Base-by-base conservation (phyloP, 2,888 invertebrate species). In the Lasioglossum pauxillum region DNA sequence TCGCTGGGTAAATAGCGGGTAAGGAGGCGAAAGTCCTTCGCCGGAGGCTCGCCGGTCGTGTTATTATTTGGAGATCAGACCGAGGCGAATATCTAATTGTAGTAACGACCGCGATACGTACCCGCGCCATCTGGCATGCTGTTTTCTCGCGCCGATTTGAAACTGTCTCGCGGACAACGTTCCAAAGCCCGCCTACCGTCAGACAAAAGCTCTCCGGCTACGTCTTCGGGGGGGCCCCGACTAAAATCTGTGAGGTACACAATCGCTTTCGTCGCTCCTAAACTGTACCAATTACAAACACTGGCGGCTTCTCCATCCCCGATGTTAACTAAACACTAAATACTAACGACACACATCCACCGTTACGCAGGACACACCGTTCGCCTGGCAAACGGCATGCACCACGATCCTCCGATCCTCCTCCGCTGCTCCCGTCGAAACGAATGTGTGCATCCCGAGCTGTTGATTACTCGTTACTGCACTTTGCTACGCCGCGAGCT, bases 241-340 rank as follows among this genome's bases (percentile, higher is more conserved):
- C 90, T 87, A 89, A 94, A 94, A 94, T 95, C 94, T 94, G 93
- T 92, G 93, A 93, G 93, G 93, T 93, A 94, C 93, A 94, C 93
- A 92, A 93, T 93, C 93, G 93, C 93, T 93, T 93, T 92, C 92
- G 92, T 92, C 92, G 93, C 93, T 93, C 91, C 93, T 93, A 93
- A 95, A 94, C 94, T 93, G 93, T 91, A 92, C 94, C 95, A 95
- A 95, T 95, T 95, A 95, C 95, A 95, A 95, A 95, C 95, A 95
- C 94, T 93, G 92, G 94, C 91, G 94, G 94, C 93, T 94, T 93
- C 92, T 90, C 87, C 92, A 87, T 90, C 86, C 92, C 91, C 91
- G 91, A 93, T 94, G 94, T 94, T 94, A 94, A 94, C 94, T 93
- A 93, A 95, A 94, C 94, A 94, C 94, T 94, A 95, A 95, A 94